Conservation (phyloP, 2,888 invertebrate genomes). For the Campoplex nolae region DNA sequence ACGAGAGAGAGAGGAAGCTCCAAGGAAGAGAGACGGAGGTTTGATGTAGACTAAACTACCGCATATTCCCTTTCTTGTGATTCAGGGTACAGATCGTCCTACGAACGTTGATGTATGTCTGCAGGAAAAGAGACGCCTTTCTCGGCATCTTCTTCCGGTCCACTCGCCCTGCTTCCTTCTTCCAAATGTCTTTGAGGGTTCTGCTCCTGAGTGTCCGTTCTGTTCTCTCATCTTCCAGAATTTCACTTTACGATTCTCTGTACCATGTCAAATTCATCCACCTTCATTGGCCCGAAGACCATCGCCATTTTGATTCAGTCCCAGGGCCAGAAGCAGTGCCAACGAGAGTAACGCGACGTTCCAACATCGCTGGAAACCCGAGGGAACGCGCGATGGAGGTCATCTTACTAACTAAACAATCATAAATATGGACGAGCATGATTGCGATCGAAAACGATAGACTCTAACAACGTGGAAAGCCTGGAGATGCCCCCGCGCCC, state of each 20-base stretch:
- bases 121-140: slow-evolving; percentile 7
- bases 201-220: slow-evolving; percentile 15
- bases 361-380: slow-evolving; percentile 51
- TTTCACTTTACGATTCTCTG: slow-evolving; percentile 30
- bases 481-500: slow-evolving; percentile 69
- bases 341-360: not conserved
- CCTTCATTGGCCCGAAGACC: slow-evolving; percentile 37
- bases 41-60: slow-evolving; percentile 54
- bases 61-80: slow-evolving; percentile 65
- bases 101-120: slow-evolving; percentile 24
- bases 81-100: slow-evolving; percentile 57
- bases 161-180: not conserved
- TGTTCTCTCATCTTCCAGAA: slow-evolving; percentile 1
- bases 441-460: slow-evolving; percentile 48
- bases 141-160: not conserved
- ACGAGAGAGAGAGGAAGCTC: not conserved
- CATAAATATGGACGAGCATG: slow-evolving; percentile 81
- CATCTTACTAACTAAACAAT: slow-evolving; percentile 85
- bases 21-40: slow-evolving; percentile 39
- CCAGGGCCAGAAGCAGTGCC: not conserved
- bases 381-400: slow-evolving; percentile 78
- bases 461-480: slow-evolving; percentile 60
- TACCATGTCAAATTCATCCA: slow-evolving; percentile 8
- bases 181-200: slow-evolving; percentile 25
- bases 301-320: slow-evolving; percentile 58